Evolutionary conservation across 2,888 invertebrate genomes (phyloP), one percentile per base, ranked within the genome.

Genomic region (Rhagonycha lutea): DNA sequence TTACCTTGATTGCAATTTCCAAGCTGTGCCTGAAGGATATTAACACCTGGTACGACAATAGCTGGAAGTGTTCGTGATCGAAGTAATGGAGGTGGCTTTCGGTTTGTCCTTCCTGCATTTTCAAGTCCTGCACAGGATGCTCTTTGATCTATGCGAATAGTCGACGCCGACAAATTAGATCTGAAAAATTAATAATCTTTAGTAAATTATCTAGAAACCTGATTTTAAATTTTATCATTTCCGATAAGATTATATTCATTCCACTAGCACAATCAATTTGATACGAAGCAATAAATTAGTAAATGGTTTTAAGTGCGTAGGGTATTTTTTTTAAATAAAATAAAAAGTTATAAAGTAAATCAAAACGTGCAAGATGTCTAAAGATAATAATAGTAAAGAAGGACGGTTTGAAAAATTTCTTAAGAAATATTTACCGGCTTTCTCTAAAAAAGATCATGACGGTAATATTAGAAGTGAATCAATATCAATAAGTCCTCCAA

Each of bases 31-130:
- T 95, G 94, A 29, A 96, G 90, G 82, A 96, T 94, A 82, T 91
- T 94, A 84, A 96, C 92, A 70, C 95, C 95, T 1, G 96, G 96
- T 62, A 94, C 94, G 67, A 96, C 93, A 85, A 96, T 96, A 79
- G 96, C 95, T 62, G 96, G 96, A 76, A 96, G 89, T 7, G 96
- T 96, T 83, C 96, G 91, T 62, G 96, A 96, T 82, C 96, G 92
- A 81, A 96, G 89, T 79, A 96, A 88, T 0, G 96, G 96, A 60
- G 90, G 89, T n/a, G 89, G 89, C 79, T 88, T 89, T 61, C 90
- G 87, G 61, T 83, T 90, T 81, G 86, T 90, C 74, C 86, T 82
- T 61, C 86, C 89, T 74, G 90, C 86, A 80, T 89, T 87, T 83
- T 90, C 89, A 81, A 89, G 83, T 73, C 90, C 90, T 80, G 90